Evolutionary conservation across 1,140 invertebrate genomes (phyloP).

Genomic region (Hydropsyche tenuis): DNA sequence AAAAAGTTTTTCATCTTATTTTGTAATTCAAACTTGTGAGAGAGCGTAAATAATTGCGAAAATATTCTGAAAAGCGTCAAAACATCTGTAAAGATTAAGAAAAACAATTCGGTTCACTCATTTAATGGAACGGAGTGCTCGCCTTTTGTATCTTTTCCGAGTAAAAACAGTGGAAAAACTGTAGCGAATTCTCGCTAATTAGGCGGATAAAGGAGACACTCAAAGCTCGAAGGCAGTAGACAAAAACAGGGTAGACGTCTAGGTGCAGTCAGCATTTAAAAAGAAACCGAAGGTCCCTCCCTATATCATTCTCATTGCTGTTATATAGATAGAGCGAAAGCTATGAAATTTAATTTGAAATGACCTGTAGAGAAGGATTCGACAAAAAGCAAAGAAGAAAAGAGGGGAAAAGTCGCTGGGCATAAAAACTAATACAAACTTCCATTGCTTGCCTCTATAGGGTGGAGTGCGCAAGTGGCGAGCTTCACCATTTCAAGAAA

Average conservation of each 20-base stretch:
- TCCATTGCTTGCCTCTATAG: background rate
- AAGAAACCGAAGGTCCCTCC: background rate
- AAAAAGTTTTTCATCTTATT: too few relatives aligned
- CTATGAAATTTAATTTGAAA: slow-evolving; percentile 30
- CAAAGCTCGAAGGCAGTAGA: background rate
- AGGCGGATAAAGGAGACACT: slow-evolving; percentile 22
- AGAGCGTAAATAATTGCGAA: background rate
- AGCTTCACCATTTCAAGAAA: too few relatives aligned
- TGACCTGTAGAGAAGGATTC: background rate
- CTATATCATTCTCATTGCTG: too few relatives aligned
- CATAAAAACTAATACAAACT: too few relatives aligned
- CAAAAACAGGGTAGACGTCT: background rate
- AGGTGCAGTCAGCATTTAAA: background rate
- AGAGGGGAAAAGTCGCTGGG: too few relatives aligned
- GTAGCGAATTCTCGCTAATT: slow-evolving; percentile 21
- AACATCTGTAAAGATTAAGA: slow-evolving; percentile 28
- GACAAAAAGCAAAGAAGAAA: background rate
- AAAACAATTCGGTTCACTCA: slow-evolving; percentile 15
- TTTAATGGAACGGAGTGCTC: slow-evolving; percentile 8
- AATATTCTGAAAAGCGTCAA: background rate
- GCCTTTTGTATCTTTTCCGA: slow-evolving; percentile 1
- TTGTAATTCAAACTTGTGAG: too few relatives aligned
- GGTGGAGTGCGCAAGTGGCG: too few relatives aligned
- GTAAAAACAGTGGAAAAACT: slow-evolving; percentile 21
- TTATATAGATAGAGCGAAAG: background rate